Conservation (phyloP, 2,113 vertebrate genomes). For the Chloebia gouldiae region DNA sequence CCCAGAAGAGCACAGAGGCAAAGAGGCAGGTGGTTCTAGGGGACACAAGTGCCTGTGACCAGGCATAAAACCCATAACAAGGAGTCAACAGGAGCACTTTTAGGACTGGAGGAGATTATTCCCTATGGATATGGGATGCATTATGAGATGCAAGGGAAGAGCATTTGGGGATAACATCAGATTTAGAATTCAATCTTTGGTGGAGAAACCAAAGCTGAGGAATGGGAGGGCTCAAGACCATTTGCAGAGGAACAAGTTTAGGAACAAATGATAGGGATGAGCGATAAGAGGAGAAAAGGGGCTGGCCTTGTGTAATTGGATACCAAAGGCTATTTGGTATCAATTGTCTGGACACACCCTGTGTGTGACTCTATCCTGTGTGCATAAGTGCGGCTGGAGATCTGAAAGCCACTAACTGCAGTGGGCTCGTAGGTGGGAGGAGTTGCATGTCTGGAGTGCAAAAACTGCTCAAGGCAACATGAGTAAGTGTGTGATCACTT, state of each 20-base stretch:
- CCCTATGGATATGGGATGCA: no score
- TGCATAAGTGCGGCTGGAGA: not conserved
- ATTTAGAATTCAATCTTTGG: not conserved
- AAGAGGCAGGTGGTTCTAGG: not conserved
- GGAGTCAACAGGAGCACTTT: not conserved
- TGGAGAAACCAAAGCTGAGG: not conserved
- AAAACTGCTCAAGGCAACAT: not conserved
- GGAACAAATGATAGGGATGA: not conserved
- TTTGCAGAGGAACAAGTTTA: not conserved
- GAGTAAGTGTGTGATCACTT: no score
- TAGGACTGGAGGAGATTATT: not conserved
- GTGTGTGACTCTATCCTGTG: not conserved
- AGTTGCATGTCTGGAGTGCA: rapidly evolving
- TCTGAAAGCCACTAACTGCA: not conserved
- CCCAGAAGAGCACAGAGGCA: not conserved
- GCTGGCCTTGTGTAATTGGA: not conserved
- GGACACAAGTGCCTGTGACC: not conserved
- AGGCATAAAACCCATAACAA: not conserved
- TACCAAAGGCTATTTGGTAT: not conserved
- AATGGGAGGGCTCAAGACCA: not conserved
- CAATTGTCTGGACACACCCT: not conserved
- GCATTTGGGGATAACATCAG: not conserved
- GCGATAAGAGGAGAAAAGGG: not conserved
- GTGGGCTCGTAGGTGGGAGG: not conserved
- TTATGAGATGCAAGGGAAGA: not conserved